Conservation (phyloP, 2,797 vertebrate genomes). For the Lepilemur ruficaudatus region DNA sequence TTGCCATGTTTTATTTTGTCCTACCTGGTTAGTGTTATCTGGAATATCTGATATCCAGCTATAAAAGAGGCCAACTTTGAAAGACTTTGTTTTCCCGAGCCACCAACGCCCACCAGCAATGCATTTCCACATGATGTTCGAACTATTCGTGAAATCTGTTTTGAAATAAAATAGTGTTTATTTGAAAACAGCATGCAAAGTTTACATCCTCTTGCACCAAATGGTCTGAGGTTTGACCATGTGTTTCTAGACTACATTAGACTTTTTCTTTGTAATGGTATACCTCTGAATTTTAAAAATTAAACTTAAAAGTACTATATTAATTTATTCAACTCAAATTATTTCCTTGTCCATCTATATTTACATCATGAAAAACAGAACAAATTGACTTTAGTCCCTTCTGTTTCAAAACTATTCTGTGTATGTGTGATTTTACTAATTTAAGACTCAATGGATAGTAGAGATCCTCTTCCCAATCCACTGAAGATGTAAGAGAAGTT, state of each 20-base stretch:
- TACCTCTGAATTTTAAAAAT: background rate
- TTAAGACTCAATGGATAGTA: background rate
- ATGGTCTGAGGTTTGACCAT: background rate
- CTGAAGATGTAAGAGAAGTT: background rate
- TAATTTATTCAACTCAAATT: background rate
- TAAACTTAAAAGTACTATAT: background rate
- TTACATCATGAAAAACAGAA: background rate
- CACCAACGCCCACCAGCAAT: constrained; percentile 87
- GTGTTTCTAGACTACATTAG: background rate
- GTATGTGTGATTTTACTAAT: background rate
- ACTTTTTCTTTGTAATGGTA: background rate
- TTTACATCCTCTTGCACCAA: background rate
- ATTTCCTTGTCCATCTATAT: background rate
- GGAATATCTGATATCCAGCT: constrained; percentile 88
- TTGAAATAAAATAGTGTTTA: constrained; percentile 26
- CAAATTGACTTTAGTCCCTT: background rate
- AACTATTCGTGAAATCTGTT: constrained; percentile 86
- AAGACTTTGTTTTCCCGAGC: constrained; percentile 87
- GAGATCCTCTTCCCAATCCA: background rate
- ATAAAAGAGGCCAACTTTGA: constrained; percentile 86
- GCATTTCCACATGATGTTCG: constrained; percentile 86
- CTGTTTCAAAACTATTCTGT: background rate
- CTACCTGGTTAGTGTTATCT: constrained; percentile 88
- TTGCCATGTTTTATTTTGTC: background rate
- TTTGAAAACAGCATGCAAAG: background rate